Evolutionary conservation across 2,888 invertebrate genomes (phyloP).

Genomic region (Polietes domitor): DNA sequence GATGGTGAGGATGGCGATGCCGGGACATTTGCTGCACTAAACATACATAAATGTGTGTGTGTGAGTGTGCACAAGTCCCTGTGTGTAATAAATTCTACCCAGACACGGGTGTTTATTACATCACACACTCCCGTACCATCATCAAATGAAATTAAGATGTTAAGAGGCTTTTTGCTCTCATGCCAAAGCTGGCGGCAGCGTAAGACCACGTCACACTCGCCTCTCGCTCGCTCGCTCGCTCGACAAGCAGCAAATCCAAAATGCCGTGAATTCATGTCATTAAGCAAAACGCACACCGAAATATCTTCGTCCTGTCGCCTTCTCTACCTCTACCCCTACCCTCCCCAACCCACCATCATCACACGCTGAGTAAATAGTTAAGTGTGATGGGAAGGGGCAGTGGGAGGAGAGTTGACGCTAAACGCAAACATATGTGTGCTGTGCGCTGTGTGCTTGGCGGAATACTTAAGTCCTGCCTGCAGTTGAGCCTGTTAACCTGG

Average conservation of each 20-base stretch:
- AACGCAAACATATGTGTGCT: not conserved
- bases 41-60: not conserved
- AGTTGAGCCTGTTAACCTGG: slow-evolving; percentile 65
- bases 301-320: no score
- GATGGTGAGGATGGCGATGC: not conserved
- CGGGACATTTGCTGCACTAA: not conserved
- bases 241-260: slow-evolving; percentile 36
- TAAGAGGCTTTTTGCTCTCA: slow-evolving; percentile 60
- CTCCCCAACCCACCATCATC: no score
- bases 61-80: not conserved
- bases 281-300: slow-evolving; percentile 38
- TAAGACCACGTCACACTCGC: not conserved
- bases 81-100: not conserved
- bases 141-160: slow-evolving; percentile 63
- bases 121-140: slow-evolving; percentile 39
- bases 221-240: no score
- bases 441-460: not conserved
- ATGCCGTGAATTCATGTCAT: slow-evolving; percentile 60
- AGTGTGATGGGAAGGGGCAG: not conserved
- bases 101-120: slow-evolving; percentile 61
- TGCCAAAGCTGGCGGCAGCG: not conserved
- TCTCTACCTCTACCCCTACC: no score
- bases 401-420: not conserved
- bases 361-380: slow-evolving; percentile 32
- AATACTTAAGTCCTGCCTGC: slow-evolving; percentile 9